Evolutionary conservation across 2,797 vertebrate genomes (phyloP).

Genomic region (Allobates femoralis): DNA sequence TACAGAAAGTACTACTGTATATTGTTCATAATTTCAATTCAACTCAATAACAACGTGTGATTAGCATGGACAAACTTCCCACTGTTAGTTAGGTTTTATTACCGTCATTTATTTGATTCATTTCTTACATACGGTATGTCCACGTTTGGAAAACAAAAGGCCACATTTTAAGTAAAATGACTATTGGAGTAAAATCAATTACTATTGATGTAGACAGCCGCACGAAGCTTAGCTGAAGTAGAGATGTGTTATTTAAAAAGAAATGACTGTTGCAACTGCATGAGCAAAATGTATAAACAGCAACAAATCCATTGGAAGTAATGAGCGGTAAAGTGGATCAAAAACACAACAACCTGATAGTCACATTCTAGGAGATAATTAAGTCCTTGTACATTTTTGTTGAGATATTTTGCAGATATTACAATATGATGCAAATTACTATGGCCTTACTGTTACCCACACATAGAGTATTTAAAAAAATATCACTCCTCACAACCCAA

Average conservation of each 20-base stretch:
- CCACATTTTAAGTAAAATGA: constrained; percentile 33
- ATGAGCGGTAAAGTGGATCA: not conserved
- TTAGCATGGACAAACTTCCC: not conserved
- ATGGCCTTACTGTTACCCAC: too few species aligned
- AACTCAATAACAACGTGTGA: constrained; percentile 6
- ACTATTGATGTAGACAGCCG: constrained; percentile 43
- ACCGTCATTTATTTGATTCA: not conserved
- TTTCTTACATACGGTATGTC: not conserved
- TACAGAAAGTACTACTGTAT: not conserved
- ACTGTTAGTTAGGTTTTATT: constrained; percentile 16
- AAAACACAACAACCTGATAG: not conserved
- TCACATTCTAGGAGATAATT: not conserved
- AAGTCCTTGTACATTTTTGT: not conserved
- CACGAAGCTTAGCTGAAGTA: constrained; percentile 20
- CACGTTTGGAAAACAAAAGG: constrained; percentile 27
- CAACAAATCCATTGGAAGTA: not conserved
- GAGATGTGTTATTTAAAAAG: constrained; percentile 9
- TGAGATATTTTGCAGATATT: too few species aligned
- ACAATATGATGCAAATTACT: too few species aligned
- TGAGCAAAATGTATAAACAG: not conserved
- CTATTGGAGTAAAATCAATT: constrained; percentile 45
- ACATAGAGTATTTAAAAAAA: too few species aligned
- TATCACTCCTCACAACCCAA: too few species aligned
- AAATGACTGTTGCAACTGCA: not conserved
- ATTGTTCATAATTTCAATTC: not conserved